Conservation (phyloP, 2,797 vertebrate species). For the Chaetodon trifasciatus region DNA sequence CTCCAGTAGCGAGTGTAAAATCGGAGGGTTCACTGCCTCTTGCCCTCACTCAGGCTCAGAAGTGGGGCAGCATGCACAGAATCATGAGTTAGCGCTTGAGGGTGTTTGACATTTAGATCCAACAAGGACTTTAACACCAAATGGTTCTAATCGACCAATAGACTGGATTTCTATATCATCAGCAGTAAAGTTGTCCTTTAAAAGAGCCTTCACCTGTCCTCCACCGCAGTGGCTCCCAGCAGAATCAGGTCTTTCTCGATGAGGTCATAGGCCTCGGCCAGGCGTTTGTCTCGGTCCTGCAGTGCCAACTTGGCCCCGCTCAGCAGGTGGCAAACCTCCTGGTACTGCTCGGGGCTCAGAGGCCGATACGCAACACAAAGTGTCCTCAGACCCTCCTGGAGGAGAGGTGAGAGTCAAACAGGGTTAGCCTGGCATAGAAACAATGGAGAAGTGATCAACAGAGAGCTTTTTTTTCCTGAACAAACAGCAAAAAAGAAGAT, state of each 20-base stretch:
- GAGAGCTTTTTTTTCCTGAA: not conserved
- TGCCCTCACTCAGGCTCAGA: constrained; percentile 23
- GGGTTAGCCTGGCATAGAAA: not conserved
- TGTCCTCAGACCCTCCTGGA: constrained; percentile 94
- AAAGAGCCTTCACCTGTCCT: constrained; percentile 89
- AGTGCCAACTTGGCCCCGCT: constrained; percentile 90
- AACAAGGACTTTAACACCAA: not conserved
- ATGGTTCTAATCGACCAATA: not conserved
- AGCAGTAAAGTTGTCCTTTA: not conserved
- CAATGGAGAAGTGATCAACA: not conserved
- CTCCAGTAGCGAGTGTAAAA: constrained; percentile 8
- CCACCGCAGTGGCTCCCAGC: constrained; percentile 96
- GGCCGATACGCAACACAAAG: constrained; percentile 95
- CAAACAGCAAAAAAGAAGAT: not conserved
- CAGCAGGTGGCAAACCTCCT: constrained; percentile 83
- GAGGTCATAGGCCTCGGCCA: constrained; percentile 93
- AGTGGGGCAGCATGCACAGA: constrained; percentile 33
- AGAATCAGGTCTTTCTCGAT: constrained; percentile 93
- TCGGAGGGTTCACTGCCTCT: constrained; percentile 16
- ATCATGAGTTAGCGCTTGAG: not conserved
- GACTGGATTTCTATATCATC: not conserved
- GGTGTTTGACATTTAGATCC: not conserved
- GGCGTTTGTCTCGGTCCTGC: constrained; percentile 92
- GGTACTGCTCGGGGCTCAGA: constrained; percentile 88
- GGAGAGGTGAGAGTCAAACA: constrained; percentile 5